A percentile compares a stretch with the other conserved stretches of the same genome.
Evolutionary conservation across 2,888 invertebrate genomes (phyloP).

Genomic region (Pristionchus fissidentatus): DNA sequence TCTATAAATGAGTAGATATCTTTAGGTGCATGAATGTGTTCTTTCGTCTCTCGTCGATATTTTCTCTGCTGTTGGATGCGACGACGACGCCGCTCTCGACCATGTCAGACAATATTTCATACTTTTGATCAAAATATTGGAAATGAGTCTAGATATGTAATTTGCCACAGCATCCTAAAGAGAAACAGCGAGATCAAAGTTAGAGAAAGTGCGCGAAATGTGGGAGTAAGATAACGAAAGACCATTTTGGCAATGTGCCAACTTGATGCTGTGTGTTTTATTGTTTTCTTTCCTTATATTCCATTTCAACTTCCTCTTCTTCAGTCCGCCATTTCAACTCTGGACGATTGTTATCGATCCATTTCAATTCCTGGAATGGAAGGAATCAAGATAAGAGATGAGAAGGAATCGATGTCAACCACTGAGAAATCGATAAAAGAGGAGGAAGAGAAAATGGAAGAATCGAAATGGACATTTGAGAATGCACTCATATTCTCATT

Average conservation of each 20-base stretch:
- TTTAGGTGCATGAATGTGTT: constrained; percentile 41
- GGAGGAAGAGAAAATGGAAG: neutral
- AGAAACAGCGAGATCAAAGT: too few species aligned
- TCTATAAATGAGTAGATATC: too few species aligned
- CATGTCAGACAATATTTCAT: neutral
- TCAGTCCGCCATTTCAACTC: constrained; percentile 26
- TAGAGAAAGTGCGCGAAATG: too few species aligned
- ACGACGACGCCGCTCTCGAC: constrained; percentile 28
- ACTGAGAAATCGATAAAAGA: neutral
- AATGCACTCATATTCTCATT: constrained; percentile 72
- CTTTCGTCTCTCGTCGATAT: constrained; percentile 27
- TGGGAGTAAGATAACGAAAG: too few species aligned
- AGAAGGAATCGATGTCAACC: neutral
- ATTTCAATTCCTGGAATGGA: neutral
- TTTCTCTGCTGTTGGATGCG: constrained; percentile 36
- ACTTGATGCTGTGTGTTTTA: too few species aligned
- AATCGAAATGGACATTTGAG: constrained; percentile 69
- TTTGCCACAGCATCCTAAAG: too few species aligned
- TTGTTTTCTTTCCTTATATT: neutral
- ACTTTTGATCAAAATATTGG: neutral
- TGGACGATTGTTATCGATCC: constrained; percentile 45
- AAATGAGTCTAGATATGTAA: too few species aligned
- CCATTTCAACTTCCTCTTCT: neutral
- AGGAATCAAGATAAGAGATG: neutral
- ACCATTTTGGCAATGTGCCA: too few species aligned